A percentile compares a stretch with the other conserved stretches of the same genome.
Evolutionary conservation across 92 coral and sea anemone genomes (phyloP).

Genomic region (Porites rus): DNA sequence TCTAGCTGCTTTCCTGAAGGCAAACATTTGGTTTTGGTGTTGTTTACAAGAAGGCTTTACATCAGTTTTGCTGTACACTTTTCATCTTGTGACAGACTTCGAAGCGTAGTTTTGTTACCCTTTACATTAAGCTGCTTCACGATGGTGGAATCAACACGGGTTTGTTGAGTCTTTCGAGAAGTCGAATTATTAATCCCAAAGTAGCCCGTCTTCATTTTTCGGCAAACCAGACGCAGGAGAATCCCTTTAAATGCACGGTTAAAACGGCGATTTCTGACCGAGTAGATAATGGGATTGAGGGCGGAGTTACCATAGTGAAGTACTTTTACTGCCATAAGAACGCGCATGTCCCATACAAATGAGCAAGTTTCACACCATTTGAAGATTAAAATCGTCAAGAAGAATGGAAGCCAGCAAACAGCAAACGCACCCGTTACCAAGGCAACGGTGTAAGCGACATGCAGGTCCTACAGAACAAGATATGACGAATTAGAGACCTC

Average conservation of each 20-base stretch:
- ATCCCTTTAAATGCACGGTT: slow-evolving; percentile 76
- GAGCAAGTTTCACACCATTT: slow-evolving; percentile 69
- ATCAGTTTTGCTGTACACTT: slow-evolving; percentile 14
- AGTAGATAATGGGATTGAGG: slow-evolving; percentile 83
- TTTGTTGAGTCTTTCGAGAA: slow-evolving; percentile 2
- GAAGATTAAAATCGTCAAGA: slow-evolving; percentile 54
- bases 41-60: background rate
- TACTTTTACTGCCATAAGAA: slow-evolving; percentile 74
- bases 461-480: slow-evolving; percentile 73
- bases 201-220: slow-evolving; percentile 17
- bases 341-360: slow-evolving; percentile 76
- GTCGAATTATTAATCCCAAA: background rate
- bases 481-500: background rate
- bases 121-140: background rate
- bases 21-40: background rate
- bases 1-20: background rate
- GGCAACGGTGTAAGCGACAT: slow-evolving; percentile 89
- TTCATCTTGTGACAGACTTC: background rate
- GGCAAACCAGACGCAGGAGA: slow-evolving; percentile 60
- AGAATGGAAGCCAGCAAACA: slow-evolving; percentile 90
- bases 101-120: background rate
- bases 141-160: slow-evolving; percentile 2
- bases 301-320: slow-evolving; percentile 89
- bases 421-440: slow-evolving; percentile 80
- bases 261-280: slow-evolving; percentile 81